A percentile compares a stretch with the other conserved stretches of the same genome.
phyloP scores from a whole-genome alignment of 2,797 vertebrate genomes.

The Sebastes trivittatus region DNA sequence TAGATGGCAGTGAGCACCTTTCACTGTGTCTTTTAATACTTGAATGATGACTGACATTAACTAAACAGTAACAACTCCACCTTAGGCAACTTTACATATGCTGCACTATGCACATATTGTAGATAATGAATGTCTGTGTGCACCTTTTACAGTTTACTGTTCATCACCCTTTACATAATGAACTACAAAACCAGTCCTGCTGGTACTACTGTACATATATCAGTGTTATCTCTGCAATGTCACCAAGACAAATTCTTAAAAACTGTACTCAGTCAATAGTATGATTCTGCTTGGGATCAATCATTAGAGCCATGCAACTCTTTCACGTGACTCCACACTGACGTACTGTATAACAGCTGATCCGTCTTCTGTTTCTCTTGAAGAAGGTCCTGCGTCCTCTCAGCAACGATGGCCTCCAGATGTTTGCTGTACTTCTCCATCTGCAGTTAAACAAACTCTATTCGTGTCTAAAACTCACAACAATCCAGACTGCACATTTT shows the following conservation, averaged over 20 bases:
- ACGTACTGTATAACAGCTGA: conserved; percentile 82
- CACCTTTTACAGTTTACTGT: neutral
- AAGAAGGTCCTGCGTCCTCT: conserved; percentile 84
- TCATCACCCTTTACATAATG: neutral
- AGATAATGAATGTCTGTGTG: too few relatives aligned
- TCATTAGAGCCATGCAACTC: neutral
- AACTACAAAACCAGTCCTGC: neutral
- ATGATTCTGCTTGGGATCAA: neutral
- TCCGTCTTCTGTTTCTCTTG: conserved; percentile 87
- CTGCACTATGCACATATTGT: neutral
- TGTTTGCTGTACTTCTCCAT: conserved; percentile 89
- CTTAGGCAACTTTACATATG: neutral
- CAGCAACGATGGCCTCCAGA: conserved; percentile 82
- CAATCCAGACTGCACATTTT: neutral
- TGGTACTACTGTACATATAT: neutral
- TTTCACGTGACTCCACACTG: neutral
- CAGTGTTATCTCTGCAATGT: neutral
- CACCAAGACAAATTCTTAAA: neutral
- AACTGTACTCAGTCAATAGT: neutral
- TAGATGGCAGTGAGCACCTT: conserved; percentile 47
- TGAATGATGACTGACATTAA: neutral
- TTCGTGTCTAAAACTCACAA: neutral
- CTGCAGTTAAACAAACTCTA: conserved; percentile 55
- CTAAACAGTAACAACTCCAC: neutral
- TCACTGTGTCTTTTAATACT: neutral